phyloP scores from a whole-genome alignment of 2,888 invertebrate genomes.

The Lepidochitona cinerea region DNA sequence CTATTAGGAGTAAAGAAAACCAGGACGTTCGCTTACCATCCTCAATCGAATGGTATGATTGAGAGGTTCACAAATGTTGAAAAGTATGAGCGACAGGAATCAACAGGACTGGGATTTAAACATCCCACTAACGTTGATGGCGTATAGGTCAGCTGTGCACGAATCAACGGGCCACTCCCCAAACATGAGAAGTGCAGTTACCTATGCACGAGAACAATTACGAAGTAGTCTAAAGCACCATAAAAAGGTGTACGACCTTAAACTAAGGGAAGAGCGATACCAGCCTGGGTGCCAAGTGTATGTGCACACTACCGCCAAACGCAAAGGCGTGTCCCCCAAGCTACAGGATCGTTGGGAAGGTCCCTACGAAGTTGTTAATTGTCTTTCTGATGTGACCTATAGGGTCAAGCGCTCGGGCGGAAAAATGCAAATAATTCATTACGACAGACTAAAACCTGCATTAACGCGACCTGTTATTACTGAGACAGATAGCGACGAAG shows the following conservation, averaged over 20 bases:
- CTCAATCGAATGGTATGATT: constrained; percentile 28
- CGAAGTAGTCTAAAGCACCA: neutral
- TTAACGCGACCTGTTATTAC: too few relatives aligned
- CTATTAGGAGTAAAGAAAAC: constrained; percentile 27
- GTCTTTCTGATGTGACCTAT: neutral
- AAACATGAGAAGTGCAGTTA: constrained; percentile 15
- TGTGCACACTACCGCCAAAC: neutral
- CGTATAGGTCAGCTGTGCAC: constrained; percentile 22
- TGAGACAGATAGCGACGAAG: too few relatives aligned
- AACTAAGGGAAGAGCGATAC: neutral
- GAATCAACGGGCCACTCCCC: constrained; percentile 16
- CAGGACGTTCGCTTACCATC: constrained; percentile 28
- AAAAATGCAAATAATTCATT: neutral
- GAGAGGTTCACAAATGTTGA: constrained; percentile 30
- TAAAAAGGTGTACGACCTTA: neutral
- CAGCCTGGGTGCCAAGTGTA: neutral
- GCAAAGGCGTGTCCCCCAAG: neutral
- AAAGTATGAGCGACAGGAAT: constrained; percentile 15
- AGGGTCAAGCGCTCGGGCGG: neutral
- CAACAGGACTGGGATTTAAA: constrained; percentile 28
- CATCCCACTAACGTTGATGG: constrained; percentile 20
- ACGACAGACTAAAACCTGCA: neutral
- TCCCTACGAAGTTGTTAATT: neutral
- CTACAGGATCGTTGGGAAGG: neutral
- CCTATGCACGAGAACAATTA: constrained; percentile 16